Evolutionary conservation across 2,888 invertebrate species (phyloP).

Genomic region (Apamea crenata): DNA sequence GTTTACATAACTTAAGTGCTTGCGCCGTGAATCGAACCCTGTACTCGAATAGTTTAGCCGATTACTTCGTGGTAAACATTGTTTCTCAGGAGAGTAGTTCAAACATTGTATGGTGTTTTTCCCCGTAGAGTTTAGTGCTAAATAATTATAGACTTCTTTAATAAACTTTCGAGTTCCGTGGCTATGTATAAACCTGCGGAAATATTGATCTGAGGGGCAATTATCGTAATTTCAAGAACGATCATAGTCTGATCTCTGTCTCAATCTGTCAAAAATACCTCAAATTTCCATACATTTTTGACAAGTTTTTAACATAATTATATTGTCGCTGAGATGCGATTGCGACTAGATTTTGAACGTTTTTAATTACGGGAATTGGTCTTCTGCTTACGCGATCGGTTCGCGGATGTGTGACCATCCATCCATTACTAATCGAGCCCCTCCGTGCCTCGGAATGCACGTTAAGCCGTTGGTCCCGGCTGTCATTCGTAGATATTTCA

Average conservation of each 20-base stretch:
- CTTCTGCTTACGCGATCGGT: too few species aligned
- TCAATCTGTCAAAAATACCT: too few species aligned
- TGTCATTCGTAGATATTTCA: neutral
- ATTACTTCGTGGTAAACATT: slow-evolving; percentile 20
- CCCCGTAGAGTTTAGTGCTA: neutral
- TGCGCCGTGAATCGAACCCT: slow-evolving; percentile 38
- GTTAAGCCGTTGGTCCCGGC: neutral
- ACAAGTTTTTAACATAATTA: too few species aligned
- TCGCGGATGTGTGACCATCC: too few species aligned
- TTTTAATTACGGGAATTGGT: too few species aligned
- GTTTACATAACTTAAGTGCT: slow-evolving; percentile 60
- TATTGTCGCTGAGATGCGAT: too few species aligned
- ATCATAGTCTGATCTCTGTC: too few species aligned
- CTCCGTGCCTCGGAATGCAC: too few species aligned
- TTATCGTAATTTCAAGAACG: too few species aligned
- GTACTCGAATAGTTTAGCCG: slow-evolving; percentile 27
- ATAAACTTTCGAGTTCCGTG: neutral
- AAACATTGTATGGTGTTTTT: slow-evolving; percentile 32
- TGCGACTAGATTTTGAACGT: too few species aligned
- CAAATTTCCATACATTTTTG: too few species aligned
- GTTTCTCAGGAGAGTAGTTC: slow-evolving; percentile 10
- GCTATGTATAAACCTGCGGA: neutral
- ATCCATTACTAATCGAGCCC: too few species aligned
- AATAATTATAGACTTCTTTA: slow-evolving; percentile 25
- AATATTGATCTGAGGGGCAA: neutral